These are phyloP conservation scores for Myxocyprinus asiaticus DNA, from an alignment of 2,113 vertebrate species.

Conservation along the genomic window DNA sequence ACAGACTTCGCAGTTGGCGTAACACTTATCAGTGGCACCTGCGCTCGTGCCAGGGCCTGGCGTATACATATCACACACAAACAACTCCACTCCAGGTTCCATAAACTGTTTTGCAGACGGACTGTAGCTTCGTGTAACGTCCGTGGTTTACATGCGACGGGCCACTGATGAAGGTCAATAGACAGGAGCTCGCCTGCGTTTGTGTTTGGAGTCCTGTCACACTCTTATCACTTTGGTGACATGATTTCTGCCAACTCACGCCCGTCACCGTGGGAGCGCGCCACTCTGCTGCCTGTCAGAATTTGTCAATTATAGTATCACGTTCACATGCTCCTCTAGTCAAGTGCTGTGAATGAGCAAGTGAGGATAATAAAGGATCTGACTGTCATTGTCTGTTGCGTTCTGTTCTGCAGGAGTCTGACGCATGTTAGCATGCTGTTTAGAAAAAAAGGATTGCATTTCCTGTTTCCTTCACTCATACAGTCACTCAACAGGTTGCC, in stretches of 20 bases:
- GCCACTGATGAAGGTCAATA: background rate
- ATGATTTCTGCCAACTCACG: background rate
- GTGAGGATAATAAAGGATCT: too few species aligned
- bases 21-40: slow-evolving; percentile 51
- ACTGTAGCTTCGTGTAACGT: slow-evolving; percentile 10
- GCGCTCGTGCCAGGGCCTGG: slow-evolving; percentile 6
- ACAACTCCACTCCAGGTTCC: background rate
- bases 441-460: too few species aligned
- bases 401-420: too few species aligned
- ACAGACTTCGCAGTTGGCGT: background rate
- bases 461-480: too few species aligned
- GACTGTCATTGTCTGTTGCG: too few species aligned
- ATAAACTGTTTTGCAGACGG: slow-evolving; percentile 18
- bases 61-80: slow-evolving; percentile 20
- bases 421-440: too few species aligned
- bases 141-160: too few species aligned
- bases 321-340: too few species aligned
- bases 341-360: too few species aligned
- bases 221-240: background rate
- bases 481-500: too few species aligned
- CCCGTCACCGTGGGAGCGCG: background rate
- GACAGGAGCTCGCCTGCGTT: background rate
- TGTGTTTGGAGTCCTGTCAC: slow-evolving; percentile 31
- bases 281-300: slow-evolving; percentile 43
- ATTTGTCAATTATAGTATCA: slow-evolving; percentile 57